Evolutionary conservation across 2,888 invertebrate genomes (phyloP), one percentile per base, ranked within the genome.

Genomic region (Cryptocheilus praepositus): DNA sequence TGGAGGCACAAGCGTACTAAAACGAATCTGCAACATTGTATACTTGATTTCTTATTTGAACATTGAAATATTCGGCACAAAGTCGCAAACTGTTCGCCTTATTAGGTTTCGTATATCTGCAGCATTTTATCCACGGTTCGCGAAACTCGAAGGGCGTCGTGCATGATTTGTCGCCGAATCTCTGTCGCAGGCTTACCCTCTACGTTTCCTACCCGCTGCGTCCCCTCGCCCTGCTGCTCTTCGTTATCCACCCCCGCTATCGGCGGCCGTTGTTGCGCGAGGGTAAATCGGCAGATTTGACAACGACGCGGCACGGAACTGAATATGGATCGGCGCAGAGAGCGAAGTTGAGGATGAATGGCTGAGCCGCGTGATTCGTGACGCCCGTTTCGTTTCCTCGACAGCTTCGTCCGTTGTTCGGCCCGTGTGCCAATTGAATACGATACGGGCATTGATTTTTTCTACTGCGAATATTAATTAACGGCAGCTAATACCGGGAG

Each of bases 111-210:
- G 71, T 8, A 4, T 36, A 11, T 73, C 51, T 51, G 46, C 61
- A 49, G 59, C 73, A 70, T 69, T 73, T 76, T 66, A 65, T 64
- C 55, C 65, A 64, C 69, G 67, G 21, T 55, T 69, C 64, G 73
- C 61, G 49, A 71, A 22, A 63, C 52, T 65, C 67, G 67, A 64
- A 55, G 73, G 62, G 57, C 68, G 63, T 72, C 55, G 67, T 65
- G 61, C 67, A 68, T 67, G 76, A 76, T 76, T 76, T 70, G 76
- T 75, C 70, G 61, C 46, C 46, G 54, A 60, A 11, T 21, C 36
- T 36, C 36, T 36, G 36, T 7, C 18, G 18, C 3, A 46, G n/a
- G 5, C 46, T 46, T 15, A 46, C 46, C 16, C n/a, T 46, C 3
- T 15, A 3, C 46, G 15, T 16, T 46, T 46, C 46, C 46, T 3